phyloP scores from a whole-genome alignment of 2,113 vertebrate species.

The Oceanites oceanicus region DNA sequence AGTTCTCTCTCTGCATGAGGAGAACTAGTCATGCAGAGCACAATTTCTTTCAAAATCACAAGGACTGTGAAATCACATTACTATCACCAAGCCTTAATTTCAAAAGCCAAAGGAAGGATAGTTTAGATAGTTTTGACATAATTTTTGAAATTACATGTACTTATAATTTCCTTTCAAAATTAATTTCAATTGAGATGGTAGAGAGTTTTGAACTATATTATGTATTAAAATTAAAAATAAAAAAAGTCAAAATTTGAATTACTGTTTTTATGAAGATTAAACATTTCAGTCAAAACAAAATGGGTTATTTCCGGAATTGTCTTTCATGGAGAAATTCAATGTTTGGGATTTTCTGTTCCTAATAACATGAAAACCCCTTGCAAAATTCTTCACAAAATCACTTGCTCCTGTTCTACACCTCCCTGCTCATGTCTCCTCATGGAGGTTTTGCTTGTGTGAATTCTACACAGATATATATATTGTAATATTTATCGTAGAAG shows the following conservation, averaged over 20 bases:
- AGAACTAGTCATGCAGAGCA: not conserved
- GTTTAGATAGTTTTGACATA: not conserved
- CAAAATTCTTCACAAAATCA: not conserved
- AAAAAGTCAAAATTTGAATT: not conserved
- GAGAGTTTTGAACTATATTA: not conserved
- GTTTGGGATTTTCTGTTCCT: not conserved
- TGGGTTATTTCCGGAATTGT: not conserved
- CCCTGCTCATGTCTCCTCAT: not conserved
- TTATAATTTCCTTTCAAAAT: not conserved
- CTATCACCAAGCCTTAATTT: not conserved
- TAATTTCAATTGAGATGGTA: not conserved
- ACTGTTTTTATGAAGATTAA: not conserved
- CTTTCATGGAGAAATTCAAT: not conserved
- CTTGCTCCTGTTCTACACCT: not conserved
- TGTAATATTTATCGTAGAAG: not conserved
- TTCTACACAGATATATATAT: not conserved
- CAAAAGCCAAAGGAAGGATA: not conserved
- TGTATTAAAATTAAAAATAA: not conserved
- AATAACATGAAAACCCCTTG: not conserved
- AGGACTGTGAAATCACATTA: not conserved
- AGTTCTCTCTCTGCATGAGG: not conserved
- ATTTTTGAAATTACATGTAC: not conserved
- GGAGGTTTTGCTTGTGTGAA: not conserved
- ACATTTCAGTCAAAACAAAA: not conserved
- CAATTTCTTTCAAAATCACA: not conserved